Conservation (phyloP, 2,113 vertebrate species). For the Gobius niger region DNA sequence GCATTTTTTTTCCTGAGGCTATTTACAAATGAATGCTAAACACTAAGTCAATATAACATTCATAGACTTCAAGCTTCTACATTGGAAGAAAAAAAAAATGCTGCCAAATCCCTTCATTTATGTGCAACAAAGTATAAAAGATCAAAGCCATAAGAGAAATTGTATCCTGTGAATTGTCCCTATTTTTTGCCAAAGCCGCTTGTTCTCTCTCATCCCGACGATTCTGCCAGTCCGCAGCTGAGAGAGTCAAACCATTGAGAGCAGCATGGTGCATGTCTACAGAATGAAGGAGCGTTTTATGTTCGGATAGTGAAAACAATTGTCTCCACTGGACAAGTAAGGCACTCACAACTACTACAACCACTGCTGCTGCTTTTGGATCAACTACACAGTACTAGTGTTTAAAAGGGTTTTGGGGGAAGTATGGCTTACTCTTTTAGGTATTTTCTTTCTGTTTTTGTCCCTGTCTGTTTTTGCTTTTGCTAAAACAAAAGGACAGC, state of each 20-base stretch:
- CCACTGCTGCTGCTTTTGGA: background rate
- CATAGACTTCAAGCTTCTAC: too few relatives aligned
- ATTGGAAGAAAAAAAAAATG: too few relatives aligned
- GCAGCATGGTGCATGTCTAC: background rate
- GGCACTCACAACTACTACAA: slow-evolving; percentile 6
- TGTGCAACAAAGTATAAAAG: background rate
- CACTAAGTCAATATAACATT: background rate
- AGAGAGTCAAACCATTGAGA: slow-evolving; percentile 14
- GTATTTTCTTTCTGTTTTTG: background rate
- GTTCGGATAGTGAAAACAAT: slow-evolving; percentile 16
- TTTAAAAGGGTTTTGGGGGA: background rate
- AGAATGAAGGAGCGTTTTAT: slow-evolving; percentile 13
- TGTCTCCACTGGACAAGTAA: slow-evolving; percentile 13
- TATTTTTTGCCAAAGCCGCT: background rate
- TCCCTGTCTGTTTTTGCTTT: too few relatives aligned
- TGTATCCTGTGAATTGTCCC: background rate
- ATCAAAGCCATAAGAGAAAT: background rate
- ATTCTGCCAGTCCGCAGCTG: slow-evolving; percentile 14
- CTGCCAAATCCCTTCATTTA: background rate
- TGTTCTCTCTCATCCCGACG: slow-evolving; percentile 6
- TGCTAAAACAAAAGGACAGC: too few relatives aligned
- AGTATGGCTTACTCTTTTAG: background rate
- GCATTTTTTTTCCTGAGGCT: background rate
- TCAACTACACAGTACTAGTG: background rate
- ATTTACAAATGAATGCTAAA: background rate